These are phyloP conservation scores for Paguma larvata DNA, from an alignment of 2,797 vertebrate species.

Conservation along the genomic window DNA sequence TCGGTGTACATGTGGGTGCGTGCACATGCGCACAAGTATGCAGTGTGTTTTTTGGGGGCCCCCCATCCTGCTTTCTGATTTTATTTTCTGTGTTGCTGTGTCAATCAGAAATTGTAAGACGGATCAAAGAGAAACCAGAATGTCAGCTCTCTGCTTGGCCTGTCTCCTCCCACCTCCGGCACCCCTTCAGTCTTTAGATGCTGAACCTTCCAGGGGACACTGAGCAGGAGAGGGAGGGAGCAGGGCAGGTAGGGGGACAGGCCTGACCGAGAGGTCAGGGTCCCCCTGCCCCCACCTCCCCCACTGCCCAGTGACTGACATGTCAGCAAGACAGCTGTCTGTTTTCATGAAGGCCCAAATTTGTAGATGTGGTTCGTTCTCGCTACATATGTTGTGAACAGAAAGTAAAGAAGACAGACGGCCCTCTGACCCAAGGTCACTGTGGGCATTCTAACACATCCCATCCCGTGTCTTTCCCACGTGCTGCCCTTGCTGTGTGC, in stretches of 20 bases:
- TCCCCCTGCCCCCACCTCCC: too few species aligned
- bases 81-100: not conserved
- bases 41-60: not conserved
- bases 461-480: rapidly evolving
- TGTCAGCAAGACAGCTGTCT: not conserved
- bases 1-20: rapidly evolving
- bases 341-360: not conserved
- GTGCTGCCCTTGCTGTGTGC: not conserved
- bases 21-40: not conserved
- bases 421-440: too few species aligned
- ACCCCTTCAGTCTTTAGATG: not conserved
- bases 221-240: not conserved
- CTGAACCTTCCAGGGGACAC: rapidly evolving
- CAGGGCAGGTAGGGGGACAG: not conserved
- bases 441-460: rapidly evolving
- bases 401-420: not conserved
- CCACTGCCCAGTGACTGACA: not conserved
- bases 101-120: not conserved
- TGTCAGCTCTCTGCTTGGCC: rapidly evolving
- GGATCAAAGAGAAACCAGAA: not conserved
- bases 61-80: too few species aligned
- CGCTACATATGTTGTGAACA: not conserved
- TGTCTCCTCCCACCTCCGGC: not conserved
- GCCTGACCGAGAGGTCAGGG: too few species aligned
- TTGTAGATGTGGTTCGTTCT: not conserved